Conservation (phyloP, 2,113 vertebrate genomes). For the Dipodomys stephensi region DNA sequence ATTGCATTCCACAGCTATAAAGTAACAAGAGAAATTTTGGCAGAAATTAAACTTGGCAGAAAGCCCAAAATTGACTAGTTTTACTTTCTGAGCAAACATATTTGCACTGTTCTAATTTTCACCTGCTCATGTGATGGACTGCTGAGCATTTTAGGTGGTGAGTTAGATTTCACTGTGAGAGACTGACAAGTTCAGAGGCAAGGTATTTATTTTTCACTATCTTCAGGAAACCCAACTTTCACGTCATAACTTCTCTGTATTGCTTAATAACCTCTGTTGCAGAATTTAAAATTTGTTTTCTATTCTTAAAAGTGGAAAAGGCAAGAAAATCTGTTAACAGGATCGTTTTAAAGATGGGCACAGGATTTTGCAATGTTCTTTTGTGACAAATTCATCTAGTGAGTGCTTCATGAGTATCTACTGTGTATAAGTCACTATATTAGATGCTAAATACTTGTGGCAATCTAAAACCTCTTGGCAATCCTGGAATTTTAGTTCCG, state of each 20-base stretch:
- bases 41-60: slow-evolving; percentile 62
- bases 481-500: slow-evolving; percentile 48
- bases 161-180: slow-evolving; percentile 59
- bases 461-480: slow-evolving; percentile 5
- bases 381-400: slow-evolving; percentile 27
- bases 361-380: not conserved
- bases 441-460: slow-evolving; percentile 20
- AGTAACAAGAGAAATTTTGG: slow-evolving; percentile 64
- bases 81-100: slow-evolving; percentile 71
- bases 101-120: slow-evolving; percentile 74
- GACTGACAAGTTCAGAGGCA: slow-evolving; percentile 58
- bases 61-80: slow-evolving; percentile 68
- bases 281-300: slow-evolving; percentile 64
- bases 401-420: not conserved
- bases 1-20: slow-evolving; percentile 42
- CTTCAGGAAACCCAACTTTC: slow-evolving; percentile 52
- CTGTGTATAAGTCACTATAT: not conserved
- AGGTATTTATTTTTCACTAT: slow-evolving; percentile 72
- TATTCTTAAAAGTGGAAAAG: slow-evolving; percentile 34
- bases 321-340: slow-evolving; percentile 32
- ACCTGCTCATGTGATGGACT: slow-evolving; percentile 49
- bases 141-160: slow-evolving; percentile 59
- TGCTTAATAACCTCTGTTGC: slow-evolving; percentile 63
- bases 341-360: not conserved
- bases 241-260: slow-evolving; percentile 41